Evolutionary conservation across 2,888 invertebrate species (phyloP).

Genomic region (Lasius platythorax): DNA sequence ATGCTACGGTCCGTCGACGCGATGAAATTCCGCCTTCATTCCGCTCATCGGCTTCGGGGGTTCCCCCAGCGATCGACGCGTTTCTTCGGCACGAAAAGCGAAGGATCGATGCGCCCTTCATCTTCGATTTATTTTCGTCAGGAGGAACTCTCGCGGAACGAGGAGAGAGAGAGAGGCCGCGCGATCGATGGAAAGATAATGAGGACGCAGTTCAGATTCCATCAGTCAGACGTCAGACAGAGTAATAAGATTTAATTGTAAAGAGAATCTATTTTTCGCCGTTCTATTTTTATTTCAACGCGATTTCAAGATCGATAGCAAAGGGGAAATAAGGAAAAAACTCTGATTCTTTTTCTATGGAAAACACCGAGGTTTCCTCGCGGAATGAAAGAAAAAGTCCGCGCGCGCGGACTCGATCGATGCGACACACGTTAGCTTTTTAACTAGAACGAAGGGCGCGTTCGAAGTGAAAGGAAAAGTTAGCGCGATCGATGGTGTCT

Average conservation of each 20-base stretch:
- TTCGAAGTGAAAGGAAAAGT: conserved; percentile 57
- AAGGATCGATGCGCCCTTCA: conserved; percentile 24
- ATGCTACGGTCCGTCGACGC: conserved; percentile 40
- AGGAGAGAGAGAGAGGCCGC: neutral
- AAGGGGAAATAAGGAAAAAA: neutral
- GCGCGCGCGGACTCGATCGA: conserved; percentile 25
- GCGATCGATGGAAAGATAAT: conserved; percentile 4
- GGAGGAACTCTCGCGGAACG: neutral
- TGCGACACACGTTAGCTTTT: conserved; percentile 41
- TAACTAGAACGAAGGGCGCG: conserved; percentile 51
- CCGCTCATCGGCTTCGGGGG: conserved; percentile 6
- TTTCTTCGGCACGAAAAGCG: conserved; percentile 25
- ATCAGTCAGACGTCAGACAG: neutral
- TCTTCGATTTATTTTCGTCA: neutral
- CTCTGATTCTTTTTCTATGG: neutral
- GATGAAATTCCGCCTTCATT: conserved; percentile 56
- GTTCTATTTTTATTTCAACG: neutral
- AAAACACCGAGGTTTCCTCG: neutral
- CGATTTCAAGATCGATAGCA: neutral
- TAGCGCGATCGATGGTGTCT: conserved; percentile 49
- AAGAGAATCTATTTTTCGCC: neutral
- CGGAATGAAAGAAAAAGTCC: neutral
- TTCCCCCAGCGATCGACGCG: conserved; percentile 14
- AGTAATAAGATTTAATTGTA: conserved; percentile 7
- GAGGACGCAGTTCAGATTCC: neutral